These are phyloP conservation scores for Syrrhaptes paradoxus DNA, from an alignment of 2,113 vertebrate species.

Conservation along the genomic window DNA sequence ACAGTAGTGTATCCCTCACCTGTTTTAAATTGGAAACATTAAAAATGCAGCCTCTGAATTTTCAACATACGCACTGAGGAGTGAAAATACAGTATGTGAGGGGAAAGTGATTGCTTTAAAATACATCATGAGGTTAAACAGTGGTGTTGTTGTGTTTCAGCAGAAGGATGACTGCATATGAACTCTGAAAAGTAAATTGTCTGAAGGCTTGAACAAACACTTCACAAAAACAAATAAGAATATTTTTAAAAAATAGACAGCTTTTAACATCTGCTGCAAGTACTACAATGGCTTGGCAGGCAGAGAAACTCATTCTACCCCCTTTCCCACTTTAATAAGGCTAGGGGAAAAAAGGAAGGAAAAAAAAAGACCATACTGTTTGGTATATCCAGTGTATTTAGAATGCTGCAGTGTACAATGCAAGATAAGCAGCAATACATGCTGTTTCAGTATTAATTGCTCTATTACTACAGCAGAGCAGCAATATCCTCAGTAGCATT, in stretches of 20 bases:
- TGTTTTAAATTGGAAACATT: background rate
- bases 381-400: background rate
- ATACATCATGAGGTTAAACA: background rate
- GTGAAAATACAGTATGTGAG: background rate
- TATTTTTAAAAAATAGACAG: background rate
- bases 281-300: background rate
- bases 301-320: background rate
- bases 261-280: background rate
- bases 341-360: background rate
- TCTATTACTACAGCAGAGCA: conserved; percentile 5
- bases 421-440: conserved; percentile 25
- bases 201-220: background rate
- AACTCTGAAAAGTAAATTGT: background rate
- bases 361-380: background rate
- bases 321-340: background rate
- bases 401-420: background rate
- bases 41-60: background rate
- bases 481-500: conserved; percentile 9
- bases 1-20: background rate
- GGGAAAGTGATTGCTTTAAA: background rate
- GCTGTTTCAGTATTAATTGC: background rate
- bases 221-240: background rate
- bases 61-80: background rate
- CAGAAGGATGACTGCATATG: background rate
- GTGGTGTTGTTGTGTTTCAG: background rate